Evolutionary conservation across 2,797 vertebrate genomes (phyloP), one percentile per base, ranked within the genome.

Genomic region (Tragopan temminckii): DNA sequence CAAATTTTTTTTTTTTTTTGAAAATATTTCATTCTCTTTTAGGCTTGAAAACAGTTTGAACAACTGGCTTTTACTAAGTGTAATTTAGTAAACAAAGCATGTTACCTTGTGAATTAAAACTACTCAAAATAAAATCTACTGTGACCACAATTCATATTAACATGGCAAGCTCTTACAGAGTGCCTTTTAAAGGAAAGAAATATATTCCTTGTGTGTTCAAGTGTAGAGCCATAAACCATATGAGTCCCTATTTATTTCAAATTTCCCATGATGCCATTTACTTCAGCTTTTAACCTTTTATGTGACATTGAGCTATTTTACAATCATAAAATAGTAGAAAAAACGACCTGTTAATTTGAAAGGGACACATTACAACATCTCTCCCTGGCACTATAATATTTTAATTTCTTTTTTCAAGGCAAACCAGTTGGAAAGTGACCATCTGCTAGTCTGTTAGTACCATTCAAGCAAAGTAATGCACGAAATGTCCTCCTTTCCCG

Each of bases 361-460:
- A 96, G 91, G 94, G 96, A 98, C 85, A 97, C 95, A 98, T 98
- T 98, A 98, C 86, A 95, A 94, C 74, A 95, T 82, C 96, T 98
- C 98, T 99, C 98, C 94, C 96, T 42, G 97, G 98, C 96, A 94
- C 97, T 95, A 97, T 98, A 98, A 98, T 98, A 97, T 98, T 98
- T 98, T 98, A 98, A 98, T 98, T 98, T 95, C 97, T 97, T 97
- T 97, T 98, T 97, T 98, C 97, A 98, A 98, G 98, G 97, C 97
- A 98, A 98, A 98, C 98, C 98, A 98, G 97, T 98, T 98, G 97
- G 98, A 98, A 98, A 99, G 98, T 98, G 98, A 98, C 98, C 98
- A 98, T 98, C 98, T 99, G 98, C 97, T 98, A 97, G 95, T 97
- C 97, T 97, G 96, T 96, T 96, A 97, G 93, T 97, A 97, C 94